Percentiles rank a stretch among this genome's conserved stretches.
Evolutionary conservation across 2,888 invertebrate genomes (phyloP).

Genomic region (Rutpela maculata): DNA sequence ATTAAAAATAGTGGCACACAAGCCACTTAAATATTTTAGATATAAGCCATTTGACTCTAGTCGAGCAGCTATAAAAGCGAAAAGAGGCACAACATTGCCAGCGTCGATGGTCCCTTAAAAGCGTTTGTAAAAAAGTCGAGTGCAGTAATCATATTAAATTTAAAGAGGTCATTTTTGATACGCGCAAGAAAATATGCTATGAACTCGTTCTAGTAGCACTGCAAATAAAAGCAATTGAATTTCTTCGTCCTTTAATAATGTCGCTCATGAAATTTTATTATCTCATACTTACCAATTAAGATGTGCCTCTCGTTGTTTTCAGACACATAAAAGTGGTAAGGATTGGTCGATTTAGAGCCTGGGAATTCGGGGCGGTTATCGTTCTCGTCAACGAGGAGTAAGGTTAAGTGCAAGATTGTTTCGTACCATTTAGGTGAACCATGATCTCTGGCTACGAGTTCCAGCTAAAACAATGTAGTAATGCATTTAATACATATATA

Average conservation of each 20-base stretch:
- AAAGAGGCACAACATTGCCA: background rate
- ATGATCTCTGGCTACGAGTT: conserved; percentile 88
- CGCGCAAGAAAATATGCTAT: background rate
- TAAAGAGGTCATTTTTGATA: background rate
- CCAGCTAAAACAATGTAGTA: conserved; percentile 76
- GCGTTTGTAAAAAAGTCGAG: background rate
- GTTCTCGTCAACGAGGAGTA: conserved; percentile 86
- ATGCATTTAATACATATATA: background rate
- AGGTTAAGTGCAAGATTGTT: conserved; percentile 83
- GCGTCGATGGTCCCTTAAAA: background rate
- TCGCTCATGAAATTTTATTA: background rate
- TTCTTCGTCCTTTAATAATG: background rate
- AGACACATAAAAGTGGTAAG: conserved; percentile 82
- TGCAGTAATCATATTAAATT: background rate
- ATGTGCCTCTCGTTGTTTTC: conserved; percentile 83
- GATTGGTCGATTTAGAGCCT: conserved; percentile 76
- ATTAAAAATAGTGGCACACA: background rate
- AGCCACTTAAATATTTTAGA: background rate
- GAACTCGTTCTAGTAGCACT: background rate
- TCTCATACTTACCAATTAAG: conserved; percentile 77
- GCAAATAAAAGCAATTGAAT: background rate
- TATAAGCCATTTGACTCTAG: background rate
- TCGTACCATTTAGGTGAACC: conserved; percentile 89
- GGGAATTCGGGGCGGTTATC: conserved; percentile 89
- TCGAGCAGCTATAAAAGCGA: background rate